Evolutionary conservation across 2,888 invertebrate species (phyloP).

Genomic region (Drosophila neutralis): DNA sequence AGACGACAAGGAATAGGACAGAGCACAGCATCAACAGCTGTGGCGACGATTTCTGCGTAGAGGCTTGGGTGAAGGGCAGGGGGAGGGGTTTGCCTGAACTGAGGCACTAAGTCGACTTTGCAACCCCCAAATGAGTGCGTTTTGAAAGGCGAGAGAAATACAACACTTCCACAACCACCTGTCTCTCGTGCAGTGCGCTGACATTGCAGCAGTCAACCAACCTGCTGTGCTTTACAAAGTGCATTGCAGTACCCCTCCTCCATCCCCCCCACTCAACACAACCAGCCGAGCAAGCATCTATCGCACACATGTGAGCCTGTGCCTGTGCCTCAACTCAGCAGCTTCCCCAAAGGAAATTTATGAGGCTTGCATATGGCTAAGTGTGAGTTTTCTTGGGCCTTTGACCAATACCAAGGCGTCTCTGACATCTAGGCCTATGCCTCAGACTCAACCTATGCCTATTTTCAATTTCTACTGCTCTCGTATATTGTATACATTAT

Average conservation of each 20-base stretch:
- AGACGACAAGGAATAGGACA: conserved; percentile 63
- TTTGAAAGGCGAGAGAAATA: conserved; percentile 43
- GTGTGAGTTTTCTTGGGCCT: conserved; percentile 79
- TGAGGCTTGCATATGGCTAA: conserved; percentile 46
- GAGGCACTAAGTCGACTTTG: conserved; percentile 29
- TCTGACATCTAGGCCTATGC: conserved; percentile 28
- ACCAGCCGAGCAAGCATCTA: not conserved
- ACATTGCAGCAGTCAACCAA: conserved; percentile 50
- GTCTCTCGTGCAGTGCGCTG: conserved; percentile 2
- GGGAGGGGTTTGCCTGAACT: not conserved
- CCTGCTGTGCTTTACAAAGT: conserved; percentile 48
- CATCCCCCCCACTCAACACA: not conserved
- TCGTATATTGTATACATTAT: conserved; percentile 28
- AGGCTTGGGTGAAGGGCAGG: not conserved
- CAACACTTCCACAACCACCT: not conserved
- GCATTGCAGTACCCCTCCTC: conserved; percentile 24
- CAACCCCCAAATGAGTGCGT: conserved; percentile 40
- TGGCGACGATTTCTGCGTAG: conserved; percentile 37
- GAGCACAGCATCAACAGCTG: conserved; percentile 63
- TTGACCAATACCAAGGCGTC: conserved; percentile 59
- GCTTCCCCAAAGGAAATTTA: conserved; percentile 47
- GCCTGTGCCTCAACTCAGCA: conserved; percentile 10
- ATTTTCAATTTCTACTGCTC: conserved; percentile 5
- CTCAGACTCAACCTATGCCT: conserved; percentile 1
- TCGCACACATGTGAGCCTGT: not conserved